These are phyloP conservation scores for Steromphala cineraria DNA, from an alignment of 2,888 invertebrate species.

Conservation along the genomic window DNA sequence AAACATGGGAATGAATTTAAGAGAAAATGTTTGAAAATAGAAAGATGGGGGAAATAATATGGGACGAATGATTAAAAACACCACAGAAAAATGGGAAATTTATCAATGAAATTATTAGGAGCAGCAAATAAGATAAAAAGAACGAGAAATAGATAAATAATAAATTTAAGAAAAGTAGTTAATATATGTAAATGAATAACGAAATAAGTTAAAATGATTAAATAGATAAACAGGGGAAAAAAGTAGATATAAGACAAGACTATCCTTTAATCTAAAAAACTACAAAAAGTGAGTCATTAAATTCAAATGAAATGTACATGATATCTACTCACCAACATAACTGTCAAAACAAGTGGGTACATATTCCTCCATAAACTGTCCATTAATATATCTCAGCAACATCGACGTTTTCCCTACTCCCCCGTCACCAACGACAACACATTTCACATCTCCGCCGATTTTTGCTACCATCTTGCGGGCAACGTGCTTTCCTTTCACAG, in stretches of 20 bases:
- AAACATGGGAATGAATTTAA: too few species aligned
- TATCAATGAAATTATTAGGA: too few species aligned
- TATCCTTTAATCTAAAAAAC: neutral
- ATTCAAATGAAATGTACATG: neutral
- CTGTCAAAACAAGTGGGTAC: slow-evolving; percentile 66
- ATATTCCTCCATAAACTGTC: slow-evolving; percentile 61
- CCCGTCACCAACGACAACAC: slow-evolving; percentile 68
- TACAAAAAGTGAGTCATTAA: neutral
- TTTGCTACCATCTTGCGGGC: neutral
- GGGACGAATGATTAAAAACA: too few species aligned
- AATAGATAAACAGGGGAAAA: neutral
- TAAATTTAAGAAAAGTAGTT: too few species aligned
- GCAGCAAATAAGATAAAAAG: too few species aligned
- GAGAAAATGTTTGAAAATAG: too few species aligned
- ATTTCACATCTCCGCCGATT: slow-evolving; percentile 41
- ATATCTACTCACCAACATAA: slow-evolving; percentile 55
- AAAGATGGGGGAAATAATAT: too few species aligned
- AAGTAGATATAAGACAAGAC: neutral
- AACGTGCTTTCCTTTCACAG: neutral
- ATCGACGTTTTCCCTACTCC: slow-evolving; percentile 69
- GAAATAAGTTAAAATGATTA: neutral
- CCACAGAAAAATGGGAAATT: too few species aligned
- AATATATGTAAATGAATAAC: neutral
- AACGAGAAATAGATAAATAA: too few species aligned
- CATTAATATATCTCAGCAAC: slow-evolving; percentile 61